Conservation (phyloP, 1,140 invertebrate species). For the Caerostris extrusa region DNA sequence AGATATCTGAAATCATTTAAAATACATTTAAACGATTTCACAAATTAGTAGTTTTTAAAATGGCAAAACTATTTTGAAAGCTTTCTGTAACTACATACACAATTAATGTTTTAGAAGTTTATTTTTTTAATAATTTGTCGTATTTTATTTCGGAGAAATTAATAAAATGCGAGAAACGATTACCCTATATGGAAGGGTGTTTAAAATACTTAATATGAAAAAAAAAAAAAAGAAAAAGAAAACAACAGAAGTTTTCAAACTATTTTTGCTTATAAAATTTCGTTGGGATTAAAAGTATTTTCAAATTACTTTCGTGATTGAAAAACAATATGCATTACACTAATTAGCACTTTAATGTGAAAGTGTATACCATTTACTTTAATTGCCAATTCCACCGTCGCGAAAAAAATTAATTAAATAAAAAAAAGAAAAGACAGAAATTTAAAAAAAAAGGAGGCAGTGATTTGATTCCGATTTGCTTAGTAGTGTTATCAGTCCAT, state of each 20-base stretch:
- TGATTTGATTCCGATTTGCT: constrained; percentile 64
- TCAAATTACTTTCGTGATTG: constrained; percentile 21
- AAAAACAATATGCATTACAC: constrained; percentile 56
- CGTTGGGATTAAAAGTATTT: background rate
- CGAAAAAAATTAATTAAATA: background rate
- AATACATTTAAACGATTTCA: no score
- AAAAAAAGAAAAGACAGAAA: constrained; percentile 1
- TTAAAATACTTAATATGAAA: background rate
- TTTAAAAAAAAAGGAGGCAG: background rate
- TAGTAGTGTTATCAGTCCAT: constrained; percentile 41
- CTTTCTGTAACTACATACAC: background rate
- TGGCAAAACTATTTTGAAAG: background rate
- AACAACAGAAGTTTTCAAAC: background rate
- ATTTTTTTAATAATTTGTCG: background rate
- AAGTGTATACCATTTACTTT: constrained; percentile 65
- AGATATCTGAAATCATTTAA: no score
- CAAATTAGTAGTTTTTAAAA: background rate
- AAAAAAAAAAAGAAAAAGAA: background rate
- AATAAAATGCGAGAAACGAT: background rate
- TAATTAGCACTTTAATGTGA: constrained; percentile 62
- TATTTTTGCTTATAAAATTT: background rate
- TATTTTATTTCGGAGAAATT: background rate
- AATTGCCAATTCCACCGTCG: constrained; percentile 27
- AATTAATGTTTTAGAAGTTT: background rate
- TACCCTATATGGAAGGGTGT: background rate